Percentiles rank a stretch among this genome's conserved stretches.
phyloP scores from a whole-genome alignment of 1,140 invertebrate genomes.

The Aphaenogaster ashmeadi region DNA sequence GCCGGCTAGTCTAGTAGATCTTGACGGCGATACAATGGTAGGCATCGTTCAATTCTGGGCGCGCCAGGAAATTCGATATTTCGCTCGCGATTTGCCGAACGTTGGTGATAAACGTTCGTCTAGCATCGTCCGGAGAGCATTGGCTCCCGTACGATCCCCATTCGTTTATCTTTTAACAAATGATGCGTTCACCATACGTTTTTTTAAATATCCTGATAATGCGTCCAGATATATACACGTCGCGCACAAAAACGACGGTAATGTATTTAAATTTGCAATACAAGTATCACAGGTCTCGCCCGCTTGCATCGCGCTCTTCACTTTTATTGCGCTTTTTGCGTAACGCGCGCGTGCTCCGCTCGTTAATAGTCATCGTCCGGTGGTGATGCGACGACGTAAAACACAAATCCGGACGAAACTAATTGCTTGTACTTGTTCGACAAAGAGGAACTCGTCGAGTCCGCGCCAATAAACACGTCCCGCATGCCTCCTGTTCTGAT shows the following conservation, averaged over 20 bases:
- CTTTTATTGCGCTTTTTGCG: constrained; percentile 44
- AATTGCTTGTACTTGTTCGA: constrained; percentile 77
- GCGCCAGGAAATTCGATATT: constrained; percentile 81
- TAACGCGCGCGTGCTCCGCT: constrained; percentile 4
- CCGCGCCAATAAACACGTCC: constrained; percentile 76
- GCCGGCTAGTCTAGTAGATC: constrained; percentile 71
- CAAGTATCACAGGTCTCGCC: constrained; percentile 13
- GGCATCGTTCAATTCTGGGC: constrained; percentile 77
- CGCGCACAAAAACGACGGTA: neutral
- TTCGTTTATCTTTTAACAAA: constrained; percentile 36
- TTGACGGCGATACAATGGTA: constrained; percentile 72
- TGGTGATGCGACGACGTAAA: constrained; percentile 64
- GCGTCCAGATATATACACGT: constrained; percentile 1
- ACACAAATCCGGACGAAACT: constrained; percentile 73
- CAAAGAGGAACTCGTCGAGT: constrained; percentile 70
- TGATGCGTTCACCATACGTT: neutral
- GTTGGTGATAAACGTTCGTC: constrained; percentile 72
- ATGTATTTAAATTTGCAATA: constrained; percentile 40
- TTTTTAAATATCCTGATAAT: constrained; percentile 19
- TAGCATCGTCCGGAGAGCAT: constrained; percentile 44
- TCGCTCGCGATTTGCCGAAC: constrained; percentile 64
- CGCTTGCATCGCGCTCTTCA: neutral
- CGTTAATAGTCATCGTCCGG: constrained; percentile 50
- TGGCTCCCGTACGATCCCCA: constrained; percentile 7
- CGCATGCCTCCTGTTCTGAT: constrained; percentile 44